phyloP scores from a whole-genome alignment of 2,113 vertebrate genomes.

The Otolemur garnettii region DNA sequence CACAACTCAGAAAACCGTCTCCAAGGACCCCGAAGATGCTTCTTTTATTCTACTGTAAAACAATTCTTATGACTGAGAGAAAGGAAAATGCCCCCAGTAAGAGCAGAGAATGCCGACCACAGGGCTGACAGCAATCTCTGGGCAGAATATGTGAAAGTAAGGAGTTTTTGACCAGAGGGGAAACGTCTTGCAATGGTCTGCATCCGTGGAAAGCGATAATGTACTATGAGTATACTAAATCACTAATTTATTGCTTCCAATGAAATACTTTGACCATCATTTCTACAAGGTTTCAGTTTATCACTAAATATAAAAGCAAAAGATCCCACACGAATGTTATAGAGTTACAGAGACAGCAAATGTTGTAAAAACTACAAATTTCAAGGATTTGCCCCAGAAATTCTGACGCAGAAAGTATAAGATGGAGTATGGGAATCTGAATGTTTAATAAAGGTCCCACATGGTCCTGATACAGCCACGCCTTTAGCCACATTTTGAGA shows the following conservation, averaged over 20 bases:
- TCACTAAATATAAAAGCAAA: neutral
- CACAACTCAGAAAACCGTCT: conserved; percentile 34
- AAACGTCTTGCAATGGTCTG: neutral
- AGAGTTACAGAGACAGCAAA: neutral
- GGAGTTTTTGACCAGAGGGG: neutral
- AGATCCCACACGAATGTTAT: neutral
- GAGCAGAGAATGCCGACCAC: neutral
- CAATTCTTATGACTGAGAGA: conserved; percentile 9
- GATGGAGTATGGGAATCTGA: neutral
- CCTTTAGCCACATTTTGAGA: neutral
- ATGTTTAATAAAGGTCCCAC: neutral
- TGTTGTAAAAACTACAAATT: neutral
- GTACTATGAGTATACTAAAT: neutral
- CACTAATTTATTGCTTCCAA: conserved; percentile 31
- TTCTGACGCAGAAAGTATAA: neutral
- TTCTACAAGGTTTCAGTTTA: neutral
- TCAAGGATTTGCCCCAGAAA: neutral
- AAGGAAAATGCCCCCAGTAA: neutral
- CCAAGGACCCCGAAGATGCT: neutral
- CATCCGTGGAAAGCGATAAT: neutral
- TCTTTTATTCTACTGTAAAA: conserved; percentile 39
- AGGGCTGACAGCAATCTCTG: neutral
- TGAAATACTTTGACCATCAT: conserved; percentile 10
- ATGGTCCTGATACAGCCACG: fast-evolving
- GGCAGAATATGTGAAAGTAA: neutral